Evolutionary conservation across 2,888 invertebrate species (phyloP), one percentile per base, ranked within the genome.

Genomic region (Sussaba pulchella): DNA sequence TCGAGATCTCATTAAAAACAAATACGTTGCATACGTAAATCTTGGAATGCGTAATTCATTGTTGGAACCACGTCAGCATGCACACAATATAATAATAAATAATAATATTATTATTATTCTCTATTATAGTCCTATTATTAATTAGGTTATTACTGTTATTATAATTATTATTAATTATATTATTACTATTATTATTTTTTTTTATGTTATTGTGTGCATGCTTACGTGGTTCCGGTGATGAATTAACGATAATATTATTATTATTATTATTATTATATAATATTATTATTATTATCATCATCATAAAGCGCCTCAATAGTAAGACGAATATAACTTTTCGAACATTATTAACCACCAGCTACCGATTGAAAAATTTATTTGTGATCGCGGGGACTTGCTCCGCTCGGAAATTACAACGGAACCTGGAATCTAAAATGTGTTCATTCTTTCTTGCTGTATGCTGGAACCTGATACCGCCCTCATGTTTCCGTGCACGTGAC

Each of bases 1-100:
- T 26, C 26, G 26, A 26, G 26, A 54, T n/a, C 52, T 54, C 52
- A 54, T 54, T 54, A 54, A 54, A 54, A 54, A 14, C 52, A 54
- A 14, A 26, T 26, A 54, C 26, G 52, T 26, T n/a, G n/a, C n/a
- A n/a, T n/a, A n/a, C n/a, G n/a, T n/a, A 26, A 54, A 54, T 24
- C 26, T 26, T 26, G 3, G n/a, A 54, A 6, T 26, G 26, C 26
- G 26, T 26, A n/a, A 54, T 54, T 54, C 8, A 0, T n/a, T 54
- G n/a, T 54, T 26, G 24, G 8, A 1, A 26, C 26, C 26, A n/a
- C n/a, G 12, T 2, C 24, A 24, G 26, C 4, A 12, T 26, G n/a
- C 1, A 52, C 21, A 5, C 6, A 5, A 54, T n/a, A 6, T 26
- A 24, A 24, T 26, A 8, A 54, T 14, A n/a, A 12, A 5, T n/a